These are phyloP conservation scores for Vandiemenella viatica DNA, from an alignment of 2,888 invertebrate genomes.

Conservation along the genomic window DNA sequence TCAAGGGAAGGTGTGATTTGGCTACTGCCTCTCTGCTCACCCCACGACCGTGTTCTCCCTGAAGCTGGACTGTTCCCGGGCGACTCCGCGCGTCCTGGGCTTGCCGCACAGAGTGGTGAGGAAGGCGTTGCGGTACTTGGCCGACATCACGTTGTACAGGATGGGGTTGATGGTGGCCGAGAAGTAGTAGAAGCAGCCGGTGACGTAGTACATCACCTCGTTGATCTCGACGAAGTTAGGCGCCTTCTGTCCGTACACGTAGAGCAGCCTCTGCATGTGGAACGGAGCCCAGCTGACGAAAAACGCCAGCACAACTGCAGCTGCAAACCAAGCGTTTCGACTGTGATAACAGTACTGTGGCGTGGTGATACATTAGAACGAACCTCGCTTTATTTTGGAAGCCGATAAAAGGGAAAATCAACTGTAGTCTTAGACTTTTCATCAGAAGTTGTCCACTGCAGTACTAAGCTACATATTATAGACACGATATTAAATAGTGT, in stretches of 20 bases:
- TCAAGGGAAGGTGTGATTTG: no score
- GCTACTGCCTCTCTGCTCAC: no score
- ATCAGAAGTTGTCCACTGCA: no score
- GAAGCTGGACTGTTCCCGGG: constrained; percentile 1
- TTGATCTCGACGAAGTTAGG: constrained; percentile 47
- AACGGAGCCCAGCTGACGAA: constrained; percentile 95
- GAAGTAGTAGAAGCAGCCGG: constrained; percentile 71
- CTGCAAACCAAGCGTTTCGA: no score
- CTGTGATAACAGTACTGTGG: no score
- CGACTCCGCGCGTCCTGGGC: constrained; percentile 20
- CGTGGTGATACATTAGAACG: no score
- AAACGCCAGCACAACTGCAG: constrained; percentile 84
- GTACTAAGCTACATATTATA: no score
- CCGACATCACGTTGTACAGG: constrained; percentile 69
- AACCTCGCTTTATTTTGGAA: no score
- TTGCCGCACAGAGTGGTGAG: constrained; percentile 55
- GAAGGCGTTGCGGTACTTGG: constrained; percentile 62
- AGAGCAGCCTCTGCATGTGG: constrained; percentile 78
- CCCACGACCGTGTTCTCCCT: no score
- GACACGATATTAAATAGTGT: no score
- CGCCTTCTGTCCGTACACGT: constrained; percentile 51
- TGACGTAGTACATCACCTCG: constrained; percentile 61
- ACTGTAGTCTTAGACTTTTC: no score
- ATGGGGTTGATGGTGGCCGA: constrained; percentile 74
- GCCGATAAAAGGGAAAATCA: no score